Percentiles rank a stretch among this genome's conserved stretches.
Evolutionary conservation across 2,113 vertebrate genomes (phyloP).

Genomic region (Alaudala cheleensis): DNA sequence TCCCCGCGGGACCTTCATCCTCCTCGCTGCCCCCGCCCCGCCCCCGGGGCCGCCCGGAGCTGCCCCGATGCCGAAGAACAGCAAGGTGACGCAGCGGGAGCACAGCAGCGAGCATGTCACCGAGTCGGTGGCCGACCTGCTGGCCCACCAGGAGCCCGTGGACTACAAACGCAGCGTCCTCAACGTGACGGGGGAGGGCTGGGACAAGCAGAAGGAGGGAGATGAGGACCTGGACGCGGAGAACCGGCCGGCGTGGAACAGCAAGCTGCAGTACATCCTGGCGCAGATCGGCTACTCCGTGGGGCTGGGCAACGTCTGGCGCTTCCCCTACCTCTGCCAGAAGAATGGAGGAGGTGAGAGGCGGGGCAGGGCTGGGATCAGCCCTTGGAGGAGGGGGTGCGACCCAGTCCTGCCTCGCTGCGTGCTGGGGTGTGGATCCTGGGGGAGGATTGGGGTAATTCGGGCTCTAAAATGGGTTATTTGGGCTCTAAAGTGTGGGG

Average conservation of each 20-base stretch:
- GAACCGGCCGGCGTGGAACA: slow-evolving; percentile 97
- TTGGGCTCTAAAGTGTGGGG: neutral
- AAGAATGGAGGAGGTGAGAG: slow-evolving; percentile 96
- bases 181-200: slow-evolving; percentile 82
- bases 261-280: slow-evolving; percentile 96
- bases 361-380: neutral
- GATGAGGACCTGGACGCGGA: slow-evolving; percentile 84
- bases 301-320: slow-evolving; percentile 97
- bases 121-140: slow-evolving; percentile 94
- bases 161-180: slow-evolving; percentile 95
- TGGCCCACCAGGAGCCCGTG: slow-evolving; percentile 94
- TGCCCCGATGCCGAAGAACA: slow-evolving; percentile 91
- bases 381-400: neutral
- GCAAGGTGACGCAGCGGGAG: slow-evolving; percentile 94
- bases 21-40: neutral
- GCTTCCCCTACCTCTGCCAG: slow-evolving; percentile 98
- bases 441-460: rapidly evolving
- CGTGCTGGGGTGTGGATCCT: rapidly evolving
- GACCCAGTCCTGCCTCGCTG: neutral
- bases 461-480: neutral
- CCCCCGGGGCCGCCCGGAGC: neutral
- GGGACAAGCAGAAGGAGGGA: slow-evolving; percentile 79
- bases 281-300: slow-evolving; percentile 98
- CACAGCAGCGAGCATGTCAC: slow-evolving; percentile 96
- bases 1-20: rapidly evolving